Conservation (phyloP, 2,888 invertebrate species). For the Microplitis manilae region DNA sequence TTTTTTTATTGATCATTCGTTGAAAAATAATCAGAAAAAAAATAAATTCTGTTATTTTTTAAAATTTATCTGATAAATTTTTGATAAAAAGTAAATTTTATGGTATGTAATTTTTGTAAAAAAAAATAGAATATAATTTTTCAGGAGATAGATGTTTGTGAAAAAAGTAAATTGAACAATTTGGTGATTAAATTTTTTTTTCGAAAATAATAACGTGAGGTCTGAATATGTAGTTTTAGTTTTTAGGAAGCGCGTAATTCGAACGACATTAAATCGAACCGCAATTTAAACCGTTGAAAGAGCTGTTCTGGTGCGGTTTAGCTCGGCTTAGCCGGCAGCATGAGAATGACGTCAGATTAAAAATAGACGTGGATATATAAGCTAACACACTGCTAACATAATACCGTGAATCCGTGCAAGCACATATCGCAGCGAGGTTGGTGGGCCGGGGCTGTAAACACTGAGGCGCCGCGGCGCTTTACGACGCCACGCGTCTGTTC, state of each 20-base stretch:
- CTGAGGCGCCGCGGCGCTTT: slow-evolving; percentile 74
- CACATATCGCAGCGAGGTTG: slow-evolving; percentile 48
- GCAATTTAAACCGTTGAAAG: slow-evolving; percentile 19
- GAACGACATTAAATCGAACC: slow-evolving; percentile 17
- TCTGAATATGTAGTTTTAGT: neutral
- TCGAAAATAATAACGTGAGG: neutral
- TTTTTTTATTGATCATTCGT: too few species aligned
- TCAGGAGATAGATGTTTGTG: neutral
- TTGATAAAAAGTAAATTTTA: neutral
- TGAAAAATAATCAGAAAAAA: too few species aligned
- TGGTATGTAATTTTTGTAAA: neutral
- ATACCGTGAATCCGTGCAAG: slow-evolving; percentile 34
- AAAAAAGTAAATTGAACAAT: neutral
- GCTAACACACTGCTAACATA: slow-evolving; percentile 29
- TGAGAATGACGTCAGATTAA: slow-evolving; percentile 30
- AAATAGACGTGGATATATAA: slow-evolving; percentile 30
- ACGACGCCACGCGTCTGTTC: slow-evolving; percentile 67
- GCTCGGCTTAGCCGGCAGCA: slow-evolving; percentile 22
- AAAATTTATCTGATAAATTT: too few species aligned
- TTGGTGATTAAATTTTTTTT: neutral
- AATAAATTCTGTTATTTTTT: too few species aligned
- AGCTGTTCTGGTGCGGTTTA: slow-evolving; percentile 30
- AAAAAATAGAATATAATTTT: neutral
- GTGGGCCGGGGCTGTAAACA: slow-evolving; percentile 72
- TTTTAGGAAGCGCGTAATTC: neutral